A percentile compares a stretch with the other conserved stretches of the same genome.
Conservation (phyloP, 1,140 invertebrate species). For the Plectus sambesii region DNA sequence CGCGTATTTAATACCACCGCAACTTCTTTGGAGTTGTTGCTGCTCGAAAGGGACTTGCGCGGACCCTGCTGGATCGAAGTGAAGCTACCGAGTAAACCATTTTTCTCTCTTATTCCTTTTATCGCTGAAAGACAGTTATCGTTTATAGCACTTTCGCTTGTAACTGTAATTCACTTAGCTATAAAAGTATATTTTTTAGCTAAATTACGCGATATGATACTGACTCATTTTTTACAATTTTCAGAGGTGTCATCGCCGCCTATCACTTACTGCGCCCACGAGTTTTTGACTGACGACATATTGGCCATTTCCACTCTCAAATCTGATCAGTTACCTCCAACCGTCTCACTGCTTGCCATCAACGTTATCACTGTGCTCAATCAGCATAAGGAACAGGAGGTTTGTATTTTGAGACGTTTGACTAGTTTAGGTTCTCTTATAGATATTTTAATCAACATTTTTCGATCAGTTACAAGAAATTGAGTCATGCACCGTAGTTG, state of each 20-base stretch:
- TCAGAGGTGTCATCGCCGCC: conserved; percentile 5
- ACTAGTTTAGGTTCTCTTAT: too few relatives aligned
- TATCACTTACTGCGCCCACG: conserved; percentile 19
- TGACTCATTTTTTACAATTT: conserved; percentile 15
- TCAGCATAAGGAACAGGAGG: conserved; percentile 21
- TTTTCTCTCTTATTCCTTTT: too few relatives aligned
- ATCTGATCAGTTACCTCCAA: background rate
- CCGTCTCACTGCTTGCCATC: conserved; percentile 16
- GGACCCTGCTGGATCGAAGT: conserved; percentile 88
- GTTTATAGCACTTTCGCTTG: too few relatives aligned
- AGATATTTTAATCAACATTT: too few relatives aligned
- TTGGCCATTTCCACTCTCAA: too few relatives aligned
- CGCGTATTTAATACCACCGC: conserved; percentile 76
- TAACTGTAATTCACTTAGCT: too few relatives aligned
- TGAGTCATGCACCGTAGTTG: too few relatives aligned
- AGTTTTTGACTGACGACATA: conserved; percentile 25
- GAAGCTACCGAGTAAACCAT: conserved; percentile 53
- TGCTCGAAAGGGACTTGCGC: conserved; percentile 79
- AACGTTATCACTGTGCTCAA: conserved; percentile 26
- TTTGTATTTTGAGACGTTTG: too few relatives aligned
- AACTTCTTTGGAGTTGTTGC: conserved; percentile 69
- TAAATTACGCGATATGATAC: too few relatives aligned
- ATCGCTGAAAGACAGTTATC: too few relatives aligned
- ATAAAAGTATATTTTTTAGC: too few relatives aligned
- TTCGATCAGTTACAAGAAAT: too few relatives aligned